Evolutionary conservation across 2,888 invertebrate genomes (phyloP).

Genomic region (Petrolisthes manimaculis): DNA sequence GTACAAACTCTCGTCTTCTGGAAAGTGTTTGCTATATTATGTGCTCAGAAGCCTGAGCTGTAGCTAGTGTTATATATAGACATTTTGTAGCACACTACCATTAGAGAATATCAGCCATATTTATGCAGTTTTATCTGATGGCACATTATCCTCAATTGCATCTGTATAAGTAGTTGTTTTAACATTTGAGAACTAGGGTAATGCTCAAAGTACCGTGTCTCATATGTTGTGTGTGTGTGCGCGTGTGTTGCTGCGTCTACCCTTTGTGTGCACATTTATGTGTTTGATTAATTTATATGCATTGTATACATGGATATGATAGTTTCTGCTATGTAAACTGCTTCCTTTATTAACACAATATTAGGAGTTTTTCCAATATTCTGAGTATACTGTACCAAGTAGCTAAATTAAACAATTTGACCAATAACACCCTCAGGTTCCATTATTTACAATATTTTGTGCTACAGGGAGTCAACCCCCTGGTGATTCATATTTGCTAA

Average conservation of each 20-base stretch:
- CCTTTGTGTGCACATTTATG: slow-evolving; percentile 13
- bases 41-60: slow-evolving; percentile 27
- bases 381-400: no score
- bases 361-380: no score
- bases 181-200: slow-evolving; percentile 1
- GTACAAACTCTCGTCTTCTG: slow-evolving; percentile 49
- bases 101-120: neutral
- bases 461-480: no score
- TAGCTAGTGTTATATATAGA: slow-evolving; percentile 40
- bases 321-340: neutral
- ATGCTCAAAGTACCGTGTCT: slow-evolving; percentile 11
- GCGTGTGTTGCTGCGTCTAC: neutral
- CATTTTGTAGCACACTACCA: slow-evolving; percentile 8
- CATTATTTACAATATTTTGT: no score
- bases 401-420: no score
- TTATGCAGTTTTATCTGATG: slow-evolving; percentile 17
- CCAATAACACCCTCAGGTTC: no score
- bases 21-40: slow-evolving; percentile 25
- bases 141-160: slow-evolving; percentile 22
- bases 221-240: slow-evolving; percentile 11
- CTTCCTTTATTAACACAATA: no score
- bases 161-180: neutral
- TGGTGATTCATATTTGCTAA: no score
- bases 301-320: slow-evolving; percentile 13
- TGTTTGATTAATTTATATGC: slow-evolving; percentile 14